Evolutionary conservation across 2,888 invertebrate species (phyloP).

Genomic region (Protophormia terraenovae): DNA sequence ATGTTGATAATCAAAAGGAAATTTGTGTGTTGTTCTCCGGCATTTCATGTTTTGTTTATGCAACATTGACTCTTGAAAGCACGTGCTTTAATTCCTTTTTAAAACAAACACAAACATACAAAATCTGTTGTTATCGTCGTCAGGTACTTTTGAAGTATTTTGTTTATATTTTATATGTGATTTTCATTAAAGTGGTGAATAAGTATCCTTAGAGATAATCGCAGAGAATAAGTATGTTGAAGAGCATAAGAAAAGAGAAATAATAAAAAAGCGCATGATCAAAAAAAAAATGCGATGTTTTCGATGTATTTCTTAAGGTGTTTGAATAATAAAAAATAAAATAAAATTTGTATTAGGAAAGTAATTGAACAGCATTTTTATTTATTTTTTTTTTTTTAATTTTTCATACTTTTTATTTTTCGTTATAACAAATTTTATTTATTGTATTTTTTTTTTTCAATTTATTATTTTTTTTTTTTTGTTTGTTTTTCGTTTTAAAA

Average conservation of each 20-base stretch:
- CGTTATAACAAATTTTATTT: background rate
- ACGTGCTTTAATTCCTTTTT: conserved; percentile 50
- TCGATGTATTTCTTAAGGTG: conserved; percentile 46
- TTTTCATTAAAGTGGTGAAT: conserved; percentile 26
- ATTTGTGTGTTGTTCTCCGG: conserved; percentile 12
- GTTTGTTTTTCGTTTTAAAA: background rate
- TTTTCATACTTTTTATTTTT: too few species aligned
- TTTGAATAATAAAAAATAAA: too few species aligned
- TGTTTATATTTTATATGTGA: background rate
- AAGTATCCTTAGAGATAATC: conserved; percentile 2
- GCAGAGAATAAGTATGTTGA: background rate
- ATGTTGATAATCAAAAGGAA: background rate
- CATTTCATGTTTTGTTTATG: conserved; percentile 33
- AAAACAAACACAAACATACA: conserved; percentile 31
- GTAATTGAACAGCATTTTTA: background rate
- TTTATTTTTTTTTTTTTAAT: background rate
- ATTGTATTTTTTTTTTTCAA: background rate
- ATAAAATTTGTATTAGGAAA: background rate
- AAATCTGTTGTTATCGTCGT: conserved; percentile 15
- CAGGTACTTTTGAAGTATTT: background rate
- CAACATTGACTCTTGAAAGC: conserved; percentile 55
- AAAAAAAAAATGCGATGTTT: conserved; percentile 54
- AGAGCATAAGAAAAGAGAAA: conserved; percentile 9
- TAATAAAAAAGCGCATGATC: conserved; percentile 15
- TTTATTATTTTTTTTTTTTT: background rate